Evolutionary conservation across 1,140 invertebrate genomes (phyloP).

Genomic region (Nasonia vitripennis): DNA sequence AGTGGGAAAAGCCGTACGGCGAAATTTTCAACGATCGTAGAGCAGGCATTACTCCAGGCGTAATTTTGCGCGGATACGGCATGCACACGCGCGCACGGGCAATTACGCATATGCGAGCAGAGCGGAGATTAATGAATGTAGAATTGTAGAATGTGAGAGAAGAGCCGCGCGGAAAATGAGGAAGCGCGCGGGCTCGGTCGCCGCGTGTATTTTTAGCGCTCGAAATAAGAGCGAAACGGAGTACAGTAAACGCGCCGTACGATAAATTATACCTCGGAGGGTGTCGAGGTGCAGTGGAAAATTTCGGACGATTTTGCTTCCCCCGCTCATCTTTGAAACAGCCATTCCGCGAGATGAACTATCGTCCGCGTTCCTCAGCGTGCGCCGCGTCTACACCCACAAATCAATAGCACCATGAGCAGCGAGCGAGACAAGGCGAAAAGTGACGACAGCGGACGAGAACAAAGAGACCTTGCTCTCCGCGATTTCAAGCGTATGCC

Average conservation of each 20-base stretch:
- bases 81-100: too few relatives aligned
- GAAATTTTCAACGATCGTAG: too few relatives aligned
- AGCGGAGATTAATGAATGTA: conserved; percentile 33
- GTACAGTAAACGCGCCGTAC: background rate
- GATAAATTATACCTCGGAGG: background rate
- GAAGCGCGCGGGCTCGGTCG: background rate
- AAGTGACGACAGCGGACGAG: background rate
- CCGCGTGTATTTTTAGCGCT: conserved; percentile 20
- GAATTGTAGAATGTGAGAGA: conserved; percentile 33
- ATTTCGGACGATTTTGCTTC: background rate
- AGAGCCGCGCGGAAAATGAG: conserved; percentile 17
- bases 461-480: background rate
- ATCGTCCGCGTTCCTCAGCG: too few relatives aligned
- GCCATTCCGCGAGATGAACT: too few relatives aligned
- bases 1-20: too few relatives aligned
- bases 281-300: background rate
- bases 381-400: background rate
- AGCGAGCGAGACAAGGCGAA: background rate
- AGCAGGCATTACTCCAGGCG: too few relatives aligned
- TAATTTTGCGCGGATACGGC: too few relatives aligned
- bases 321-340: background rate
- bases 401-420: background rate
- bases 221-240: conserved; percentile 25
- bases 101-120: background rate
- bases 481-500: conserved; percentile 25